Conservation (phyloP, 2,888 invertebrate genomes). For the Tortricodes alternella region DNA sequence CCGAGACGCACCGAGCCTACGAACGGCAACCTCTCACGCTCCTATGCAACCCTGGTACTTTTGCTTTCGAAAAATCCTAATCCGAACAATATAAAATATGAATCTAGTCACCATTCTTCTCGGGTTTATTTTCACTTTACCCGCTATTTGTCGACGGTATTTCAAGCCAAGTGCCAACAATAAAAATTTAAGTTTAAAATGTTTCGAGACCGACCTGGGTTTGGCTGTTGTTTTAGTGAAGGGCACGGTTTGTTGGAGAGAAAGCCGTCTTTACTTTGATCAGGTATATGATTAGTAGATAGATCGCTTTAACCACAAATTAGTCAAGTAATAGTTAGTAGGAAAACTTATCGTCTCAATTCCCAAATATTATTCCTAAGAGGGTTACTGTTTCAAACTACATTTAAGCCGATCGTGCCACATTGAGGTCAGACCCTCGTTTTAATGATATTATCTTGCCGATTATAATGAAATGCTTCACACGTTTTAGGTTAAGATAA, state of each 20-base stretch:
- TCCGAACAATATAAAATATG: background rate
- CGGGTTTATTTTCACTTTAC: too few species aligned
- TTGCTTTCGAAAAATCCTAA: conserved; percentile 58
- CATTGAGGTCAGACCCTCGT: conserved; percentile 20
- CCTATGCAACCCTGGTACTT: conserved; percentile 72
- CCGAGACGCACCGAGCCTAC: conserved; percentile 64
- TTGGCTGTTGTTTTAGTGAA: too few species aligned
- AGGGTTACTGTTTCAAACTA: conserved; percentile 17
- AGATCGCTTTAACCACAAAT: background rate
- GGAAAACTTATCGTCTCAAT: conserved; percentile 16
- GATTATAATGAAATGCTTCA: background rate
- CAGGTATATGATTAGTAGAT: too few species aligned
- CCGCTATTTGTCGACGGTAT: too few species aligned
- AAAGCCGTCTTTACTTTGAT: too few species aligned
- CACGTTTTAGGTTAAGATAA: background rate
- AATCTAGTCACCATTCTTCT: background rate
- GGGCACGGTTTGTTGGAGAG: too few species aligned
- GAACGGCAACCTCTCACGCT: conserved; percentile 48
- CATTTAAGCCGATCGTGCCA: conserved; percentile 22
- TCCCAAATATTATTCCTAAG: conserved; percentile 19
- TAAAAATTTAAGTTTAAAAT: too few species aligned
- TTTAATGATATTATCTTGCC: conserved; percentile 10
- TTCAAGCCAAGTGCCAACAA: too few species aligned
- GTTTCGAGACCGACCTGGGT: too few species aligned
- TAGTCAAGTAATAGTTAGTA: conserved; percentile 12